phyloP scores from a whole-genome alignment of 1,140 invertebrate species.

The Chymomyza costata region DNA sequence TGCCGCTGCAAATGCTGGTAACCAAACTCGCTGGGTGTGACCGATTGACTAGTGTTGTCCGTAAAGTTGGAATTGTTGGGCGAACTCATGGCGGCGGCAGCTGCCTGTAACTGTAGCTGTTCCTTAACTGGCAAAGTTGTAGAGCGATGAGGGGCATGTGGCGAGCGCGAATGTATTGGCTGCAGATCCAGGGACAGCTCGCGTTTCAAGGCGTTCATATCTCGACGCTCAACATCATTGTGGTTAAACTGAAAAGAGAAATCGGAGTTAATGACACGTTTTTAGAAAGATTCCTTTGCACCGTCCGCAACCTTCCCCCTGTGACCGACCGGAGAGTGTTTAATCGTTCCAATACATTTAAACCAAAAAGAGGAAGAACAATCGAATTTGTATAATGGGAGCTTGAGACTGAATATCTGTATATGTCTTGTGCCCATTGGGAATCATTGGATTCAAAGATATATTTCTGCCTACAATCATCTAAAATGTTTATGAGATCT shows the following conservation, averaged over 20 bases:
- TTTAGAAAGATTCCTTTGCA: no score
- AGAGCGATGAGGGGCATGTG: constrained; percentile 35
- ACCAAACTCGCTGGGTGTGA: constrained; percentile 73
- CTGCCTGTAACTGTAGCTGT: constrained; percentile 42
- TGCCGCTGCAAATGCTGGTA: constrained; percentile 73
- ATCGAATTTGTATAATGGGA: no score
- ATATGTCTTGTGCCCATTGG: no score
- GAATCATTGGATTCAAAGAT: no score
- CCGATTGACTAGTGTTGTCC: constrained; percentile 75
- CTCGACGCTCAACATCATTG: constrained; percentile 51
- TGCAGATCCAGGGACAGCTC: constrained; percentile 69
- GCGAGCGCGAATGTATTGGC: constrained; percentile 41
- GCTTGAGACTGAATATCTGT: no score
- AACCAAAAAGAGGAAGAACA: no score
- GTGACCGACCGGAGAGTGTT: no score
- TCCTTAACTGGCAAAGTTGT: constrained; percentile 48
- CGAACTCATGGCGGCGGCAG: constrained; percentile 40
- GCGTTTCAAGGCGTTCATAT: constrained; percentile 69
- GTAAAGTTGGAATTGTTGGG: constrained; percentile 74
- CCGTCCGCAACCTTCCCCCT: no score
- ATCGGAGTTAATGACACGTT: no score
- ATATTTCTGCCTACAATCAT: no score
- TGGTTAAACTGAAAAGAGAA: constrained; percentile 41
- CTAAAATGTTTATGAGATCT: no score
- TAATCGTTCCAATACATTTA: no score